Evolutionary conservation across 1,140 invertebrate species (phyloP).

Genomic region (Drosophila mojavensis): DNA sequence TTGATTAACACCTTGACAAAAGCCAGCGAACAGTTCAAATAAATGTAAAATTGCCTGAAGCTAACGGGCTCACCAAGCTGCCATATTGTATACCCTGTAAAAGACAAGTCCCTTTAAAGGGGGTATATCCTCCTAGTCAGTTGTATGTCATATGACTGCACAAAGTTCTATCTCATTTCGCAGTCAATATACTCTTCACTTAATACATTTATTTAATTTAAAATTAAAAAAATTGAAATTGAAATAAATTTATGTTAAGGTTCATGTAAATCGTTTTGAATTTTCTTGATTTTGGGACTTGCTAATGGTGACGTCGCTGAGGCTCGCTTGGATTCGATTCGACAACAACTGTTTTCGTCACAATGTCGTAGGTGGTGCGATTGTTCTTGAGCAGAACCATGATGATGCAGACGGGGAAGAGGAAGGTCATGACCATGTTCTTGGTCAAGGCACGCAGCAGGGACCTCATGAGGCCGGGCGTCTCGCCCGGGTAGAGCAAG

Average conservation of each 20-base stretch:
- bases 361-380: constrained; percentile 91
- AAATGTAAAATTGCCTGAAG: constrained; percentile 54
- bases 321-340: constrained; percentile 82
- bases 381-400: constrained; percentile 90
- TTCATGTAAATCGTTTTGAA: too few relatives aligned
- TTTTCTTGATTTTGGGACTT: too few relatives aligned
- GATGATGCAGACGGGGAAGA: constrained; percentile 92
- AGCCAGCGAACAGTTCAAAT: constrained; percentile 46
- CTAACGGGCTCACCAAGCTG: constrained; percentile 16
- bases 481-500: constrained; percentile 87
- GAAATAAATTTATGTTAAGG: too few relatives aligned
- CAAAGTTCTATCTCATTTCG: too few relatives aligned
- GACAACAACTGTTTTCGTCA: constrained; percentile 93
- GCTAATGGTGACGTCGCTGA: not conserved
- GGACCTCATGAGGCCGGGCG: constrained; percentile 87
- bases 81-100: constrained; percentile 12
- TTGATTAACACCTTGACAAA: constrained; percentile 71
- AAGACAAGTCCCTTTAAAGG: too few relatives aligned
- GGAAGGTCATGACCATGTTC: constrained; percentile 91
- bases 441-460: constrained; percentile 90
- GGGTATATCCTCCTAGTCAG: too few relatives aligned
- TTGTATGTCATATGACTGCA: too few relatives aligned
- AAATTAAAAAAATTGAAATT: too few relatives aligned
- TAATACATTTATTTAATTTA: too few relatives aligned
- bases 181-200: too few relatives aligned